Evolutionary conservation across 2,797 vertebrate genomes (phyloP).

Genomic region (Octomys mimax): DNA sequence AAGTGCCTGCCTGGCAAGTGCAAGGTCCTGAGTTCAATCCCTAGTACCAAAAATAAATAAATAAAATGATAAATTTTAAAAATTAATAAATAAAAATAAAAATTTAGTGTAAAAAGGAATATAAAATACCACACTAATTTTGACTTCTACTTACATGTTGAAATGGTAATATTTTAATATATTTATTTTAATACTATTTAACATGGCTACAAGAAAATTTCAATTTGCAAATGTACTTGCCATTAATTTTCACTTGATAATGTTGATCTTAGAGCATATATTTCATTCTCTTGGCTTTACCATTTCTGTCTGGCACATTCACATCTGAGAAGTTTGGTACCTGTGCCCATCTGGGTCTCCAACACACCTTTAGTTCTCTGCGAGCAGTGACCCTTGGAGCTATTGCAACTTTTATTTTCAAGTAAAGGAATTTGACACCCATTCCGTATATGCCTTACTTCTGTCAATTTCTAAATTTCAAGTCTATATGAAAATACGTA

Average conservation of each 20-base stretch:
- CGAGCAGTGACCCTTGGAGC: neutral
- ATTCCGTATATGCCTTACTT: neutral
- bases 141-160: neutral
- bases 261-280: neutral
- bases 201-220: neutral
- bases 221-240: neutral
- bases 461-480: conserved; percentile 2
- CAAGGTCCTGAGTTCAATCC: too few species aligned
- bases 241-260: neutral
- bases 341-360: neutral
- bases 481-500: neutral
- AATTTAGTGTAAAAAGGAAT: neutral
- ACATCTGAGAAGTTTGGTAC: neutral
- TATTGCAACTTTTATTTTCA: neutral
- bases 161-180: neutral
- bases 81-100: neutral
- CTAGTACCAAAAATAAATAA: too few species aligned
- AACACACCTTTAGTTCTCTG: neutral
- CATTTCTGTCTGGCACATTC: neutral
- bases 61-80: too few species aligned
- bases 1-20: too few species aligned
- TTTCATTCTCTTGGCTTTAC: neutral
- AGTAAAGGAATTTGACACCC: neutral
- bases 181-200: neutral
- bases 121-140: neutral